These are phyloP conservation scores for Poecile montanus DNA, from an alignment of 2,797 vertebrate species.

Conservation along the genomic window DNA sequence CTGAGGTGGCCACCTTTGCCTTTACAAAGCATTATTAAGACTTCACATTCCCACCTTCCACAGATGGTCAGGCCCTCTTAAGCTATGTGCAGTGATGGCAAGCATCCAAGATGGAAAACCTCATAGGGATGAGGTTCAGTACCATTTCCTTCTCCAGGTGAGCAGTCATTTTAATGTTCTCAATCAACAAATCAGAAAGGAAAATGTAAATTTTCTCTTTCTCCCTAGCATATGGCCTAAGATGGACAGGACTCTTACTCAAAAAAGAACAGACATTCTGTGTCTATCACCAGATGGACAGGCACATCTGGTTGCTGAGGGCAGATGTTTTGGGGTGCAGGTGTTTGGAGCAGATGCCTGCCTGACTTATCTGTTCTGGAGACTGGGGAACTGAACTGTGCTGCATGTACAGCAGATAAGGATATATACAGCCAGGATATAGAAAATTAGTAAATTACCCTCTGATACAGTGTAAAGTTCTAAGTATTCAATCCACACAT, in stretches of 20 bases:
- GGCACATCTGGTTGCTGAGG: not conserved
- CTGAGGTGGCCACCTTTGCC: not conserved
- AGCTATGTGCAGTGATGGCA: not conserved
- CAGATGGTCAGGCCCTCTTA: not conserved
- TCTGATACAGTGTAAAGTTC: slow-evolving; percentile 1
- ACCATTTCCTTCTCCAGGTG: not conserved
- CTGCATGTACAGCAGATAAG: not conserved
- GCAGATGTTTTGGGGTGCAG: not conserved
- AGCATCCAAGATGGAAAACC: not conserved
- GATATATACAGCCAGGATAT: not conserved
- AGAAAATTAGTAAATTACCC: slow-evolving; percentile 9
- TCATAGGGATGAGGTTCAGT: not conserved
- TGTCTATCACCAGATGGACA: not conserved
- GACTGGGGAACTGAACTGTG: not conserved
- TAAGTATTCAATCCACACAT: slow-evolving; percentile 14
- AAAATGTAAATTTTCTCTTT: not conserved
- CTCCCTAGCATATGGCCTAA: no score
- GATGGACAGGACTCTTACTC: not conserved
- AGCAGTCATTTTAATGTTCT: not conserved
- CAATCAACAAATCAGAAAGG: not conserved
- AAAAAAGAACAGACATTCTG: not conserved
- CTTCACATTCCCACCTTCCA: not conserved
- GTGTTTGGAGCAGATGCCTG: not conserved
- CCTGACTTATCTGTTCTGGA: not conserved
- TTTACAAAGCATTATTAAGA: not conserved